Percentiles rank a stretch among this genome's conserved stretches.
Conservation (phyloP, 1,140 invertebrate genomes). For the Drosophila kikkawai region DNA sequence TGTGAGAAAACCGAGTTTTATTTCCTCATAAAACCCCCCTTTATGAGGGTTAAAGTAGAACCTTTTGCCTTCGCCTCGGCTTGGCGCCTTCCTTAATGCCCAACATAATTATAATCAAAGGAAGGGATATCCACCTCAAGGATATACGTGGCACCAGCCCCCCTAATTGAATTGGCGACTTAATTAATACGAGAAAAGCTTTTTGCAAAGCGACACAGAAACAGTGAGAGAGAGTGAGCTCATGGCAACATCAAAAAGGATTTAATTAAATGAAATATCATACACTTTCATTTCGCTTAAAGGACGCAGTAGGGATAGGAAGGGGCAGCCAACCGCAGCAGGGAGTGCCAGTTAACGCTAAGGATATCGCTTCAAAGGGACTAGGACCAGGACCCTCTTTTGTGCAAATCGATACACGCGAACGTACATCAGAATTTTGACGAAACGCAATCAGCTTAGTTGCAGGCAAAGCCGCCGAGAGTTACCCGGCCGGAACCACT, state of each 20-base stretch:
- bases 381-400: constrained; percentile 10
- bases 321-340: constrained; percentile 36
- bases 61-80: not conserved
- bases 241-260: constrained; percentile 67
- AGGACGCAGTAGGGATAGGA: constrained; percentile 14
- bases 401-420: constrained; percentile 62
- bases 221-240: constrained; percentile 3
- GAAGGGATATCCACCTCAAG: constrained; percentile 25
- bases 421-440: constrained; percentile 65
- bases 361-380: constrained; percentile 59
- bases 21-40: not conserved
- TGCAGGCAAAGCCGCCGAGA: constrained; percentile 57
- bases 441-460: constrained; percentile 74
- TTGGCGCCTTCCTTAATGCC: constrained; percentile 1
- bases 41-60: not conserved
- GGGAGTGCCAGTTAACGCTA: constrained; percentile 1
- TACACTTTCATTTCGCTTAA: constrained; percentile 64
- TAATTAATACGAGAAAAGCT: constrained; percentile 56
- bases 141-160: constrained; percentile 25
- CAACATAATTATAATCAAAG: constrained; percentile 35
- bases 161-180: constrained; percentile 58
- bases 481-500: constrained; percentile 40
- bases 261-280: constrained; percentile 74
- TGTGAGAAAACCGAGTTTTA: too few relatives aligned
- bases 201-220: constrained; percentile 13